Conservation (phyloP, 2,113 vertebrate species). For the Actinemys pallida region DNA sequence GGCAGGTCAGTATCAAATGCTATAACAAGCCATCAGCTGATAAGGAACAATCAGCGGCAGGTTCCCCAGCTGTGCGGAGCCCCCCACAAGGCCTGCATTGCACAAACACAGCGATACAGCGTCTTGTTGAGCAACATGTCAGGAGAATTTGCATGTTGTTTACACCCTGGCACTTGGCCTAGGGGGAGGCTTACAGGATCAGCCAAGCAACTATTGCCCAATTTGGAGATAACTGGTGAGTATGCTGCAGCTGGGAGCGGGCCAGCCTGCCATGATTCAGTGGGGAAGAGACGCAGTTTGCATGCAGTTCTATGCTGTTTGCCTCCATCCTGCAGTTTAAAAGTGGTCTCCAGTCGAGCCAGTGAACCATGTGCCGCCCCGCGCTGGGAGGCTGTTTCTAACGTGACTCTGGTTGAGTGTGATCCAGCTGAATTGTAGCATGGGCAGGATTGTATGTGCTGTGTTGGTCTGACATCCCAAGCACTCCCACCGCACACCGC, state of each 20-base stretch:
- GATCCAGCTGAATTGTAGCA: rapidly evolving
- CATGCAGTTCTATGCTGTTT: rapidly evolving
- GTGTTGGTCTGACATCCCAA: rapidly evolving
- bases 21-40: rapidly evolving
- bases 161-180: background rate
- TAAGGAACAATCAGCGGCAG: rapidly evolving
- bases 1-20: background rate
- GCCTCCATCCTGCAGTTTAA: background rate
- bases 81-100: rapidly evolving
- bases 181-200: background rate
- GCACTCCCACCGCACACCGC: rapidly evolving
- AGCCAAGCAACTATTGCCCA: rapidly evolving
- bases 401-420: background rate
- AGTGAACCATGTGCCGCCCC: rapidly evolving
- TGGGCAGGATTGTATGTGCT: rapidly evolving
- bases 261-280: background rate
- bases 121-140: slow-evolving; percentile 36
- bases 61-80: rapidly evolving
- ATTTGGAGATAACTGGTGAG: rapidly evolving
- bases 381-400: background rate
- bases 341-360: rapidly evolving
- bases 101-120: background rate
- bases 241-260: background rate
- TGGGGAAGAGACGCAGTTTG: rapidly evolving
- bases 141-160: background rate